Evolutionary conservation across 2,888 invertebrate species (phyloP).

Genomic region (Ophioninae sp.): DNA sequence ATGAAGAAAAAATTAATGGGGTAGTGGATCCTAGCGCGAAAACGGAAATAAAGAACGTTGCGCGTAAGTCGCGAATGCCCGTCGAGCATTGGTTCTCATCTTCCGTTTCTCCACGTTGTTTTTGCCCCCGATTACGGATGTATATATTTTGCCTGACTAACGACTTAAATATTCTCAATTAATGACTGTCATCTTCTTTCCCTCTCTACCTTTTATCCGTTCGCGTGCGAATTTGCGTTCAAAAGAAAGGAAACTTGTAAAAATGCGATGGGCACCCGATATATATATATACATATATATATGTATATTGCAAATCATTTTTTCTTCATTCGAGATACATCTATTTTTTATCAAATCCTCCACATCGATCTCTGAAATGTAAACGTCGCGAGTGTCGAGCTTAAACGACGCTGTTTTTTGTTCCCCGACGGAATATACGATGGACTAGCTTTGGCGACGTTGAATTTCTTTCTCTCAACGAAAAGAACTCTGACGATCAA

Average conservation of each 20-base stretch:
- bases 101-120: not conserved
- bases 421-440: not conserved
- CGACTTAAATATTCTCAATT: not conserved
- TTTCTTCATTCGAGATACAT: conserved; percentile 54
- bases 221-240: not conserved
- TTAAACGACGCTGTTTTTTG: conserved; percentile 16
- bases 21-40: conserved; percentile 15
- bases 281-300: not conserved
- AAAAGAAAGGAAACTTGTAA: not conserved
- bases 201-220: not conserved
- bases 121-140: not conserved
- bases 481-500: conserved; percentile 12
- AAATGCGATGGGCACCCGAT: not conserved
- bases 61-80: not conserved
- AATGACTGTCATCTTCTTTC: not conserved
- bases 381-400: not conserved
- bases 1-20: conserved; percentile 8
- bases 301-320: not conserved
- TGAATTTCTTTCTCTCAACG: not conserved
- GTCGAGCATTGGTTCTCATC: not conserved
- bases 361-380: conserved; percentile 41
- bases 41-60: not conserved
- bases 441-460: not conserved
- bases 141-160: not conserved
- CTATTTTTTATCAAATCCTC: conserved; percentile 66